Evolutionary conservation across 2,797 vertebrate species (phyloP), one percentile per base, ranked within the genome.

Genomic region (Gallinago nigripennis): DNA sequence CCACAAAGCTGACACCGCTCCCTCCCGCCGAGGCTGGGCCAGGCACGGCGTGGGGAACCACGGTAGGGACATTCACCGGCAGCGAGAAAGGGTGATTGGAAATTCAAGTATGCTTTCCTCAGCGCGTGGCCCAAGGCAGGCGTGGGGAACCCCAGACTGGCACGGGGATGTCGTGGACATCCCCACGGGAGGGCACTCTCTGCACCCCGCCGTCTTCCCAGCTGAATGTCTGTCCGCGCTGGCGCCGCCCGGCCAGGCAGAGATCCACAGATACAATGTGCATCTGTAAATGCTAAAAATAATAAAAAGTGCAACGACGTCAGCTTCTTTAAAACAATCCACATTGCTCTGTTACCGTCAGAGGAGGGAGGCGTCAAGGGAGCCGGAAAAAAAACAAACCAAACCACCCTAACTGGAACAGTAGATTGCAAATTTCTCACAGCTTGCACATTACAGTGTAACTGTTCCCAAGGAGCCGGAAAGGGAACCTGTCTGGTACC

Each of bases 51-150:
- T 75, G 88, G 92, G 92, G 95, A 93, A 97, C 90, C 96, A 94
- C 63, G 80, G 92, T 10, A 79, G 95, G 86, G 94, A 95, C 94
- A 93, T 96, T 97, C 95, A 93, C 96, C 27, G 68, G 95, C 95
- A 97, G 97, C 86, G 70, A 61, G 96, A 92, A 97, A 97, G 96
- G 88, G 93, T 79, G 91, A 96, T 50, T 90, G 95, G 94, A 94
- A 97, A 98, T 98, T 98, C 98, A 98, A 98, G 98, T 98, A 98
- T 97, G 96, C 95, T 97, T 96, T 91, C 94, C 90, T 88, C 90
- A 89, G 95, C 50, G 0, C 23, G 1, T 15, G 85, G 95, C 86
- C 95, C 96, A 73, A 87, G 85, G 93, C 35, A 46, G 51, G 82
- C 12, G 2, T 69, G 0, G 1, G 86, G 73, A 89, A 46, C 56